Evolutionary conservation across 1,140 invertebrate genomes (phyloP).

Genomic region (Matsumurasca onukii): DNA sequence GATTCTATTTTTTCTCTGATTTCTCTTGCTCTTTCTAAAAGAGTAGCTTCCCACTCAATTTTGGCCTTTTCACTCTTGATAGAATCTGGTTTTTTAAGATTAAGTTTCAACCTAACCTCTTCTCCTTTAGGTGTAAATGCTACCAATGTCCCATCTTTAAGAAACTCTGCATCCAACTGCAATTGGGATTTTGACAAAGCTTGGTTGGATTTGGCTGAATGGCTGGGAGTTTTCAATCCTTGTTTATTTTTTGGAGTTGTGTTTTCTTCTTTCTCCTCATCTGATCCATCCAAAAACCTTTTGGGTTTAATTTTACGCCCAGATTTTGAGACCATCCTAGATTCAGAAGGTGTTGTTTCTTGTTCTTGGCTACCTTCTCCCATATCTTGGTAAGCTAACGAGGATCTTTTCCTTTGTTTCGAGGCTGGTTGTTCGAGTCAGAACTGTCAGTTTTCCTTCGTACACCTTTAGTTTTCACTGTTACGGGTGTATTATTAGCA

Average conservation of each 20-base stretch:
- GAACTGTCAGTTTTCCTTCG: background rate
- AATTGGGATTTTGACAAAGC: background rate
- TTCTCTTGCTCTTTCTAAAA: constrained; percentile 56
- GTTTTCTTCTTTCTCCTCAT: constrained; percentile 31
- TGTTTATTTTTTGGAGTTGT: constrained; percentile 22
- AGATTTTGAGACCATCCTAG: constrained; percentile 66
- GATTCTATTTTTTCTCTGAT: constrained; percentile 60
- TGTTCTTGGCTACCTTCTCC: constrained; percentile 21
- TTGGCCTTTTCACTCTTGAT: constrained; percentile 54
- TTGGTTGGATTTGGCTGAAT: background rate
- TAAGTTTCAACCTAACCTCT: constrained; percentile 31
- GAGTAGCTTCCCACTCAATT: constrained; percentile 59
- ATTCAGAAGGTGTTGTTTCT: constrained; percentile 3
- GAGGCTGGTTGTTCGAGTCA: constrained; percentile 7
- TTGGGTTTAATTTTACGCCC: constrained; percentile 75
- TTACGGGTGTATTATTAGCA: background rate
- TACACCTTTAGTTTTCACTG: background rate
- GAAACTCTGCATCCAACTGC: constrained; percentile 26
- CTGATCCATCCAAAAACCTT: constrained; percentile 41
- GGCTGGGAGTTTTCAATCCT: background rate
- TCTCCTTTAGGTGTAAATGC: constrained; percentile 30
- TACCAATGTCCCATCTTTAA: constrained; percentile 22
- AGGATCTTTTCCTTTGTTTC: constrained; percentile 21
- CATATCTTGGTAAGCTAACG: background rate
- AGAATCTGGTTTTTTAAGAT: constrained; percentile 50